Base-by-base conservation (phyloP, 2,888 invertebrate genomes). In the Eurytoma californica region DNA sequence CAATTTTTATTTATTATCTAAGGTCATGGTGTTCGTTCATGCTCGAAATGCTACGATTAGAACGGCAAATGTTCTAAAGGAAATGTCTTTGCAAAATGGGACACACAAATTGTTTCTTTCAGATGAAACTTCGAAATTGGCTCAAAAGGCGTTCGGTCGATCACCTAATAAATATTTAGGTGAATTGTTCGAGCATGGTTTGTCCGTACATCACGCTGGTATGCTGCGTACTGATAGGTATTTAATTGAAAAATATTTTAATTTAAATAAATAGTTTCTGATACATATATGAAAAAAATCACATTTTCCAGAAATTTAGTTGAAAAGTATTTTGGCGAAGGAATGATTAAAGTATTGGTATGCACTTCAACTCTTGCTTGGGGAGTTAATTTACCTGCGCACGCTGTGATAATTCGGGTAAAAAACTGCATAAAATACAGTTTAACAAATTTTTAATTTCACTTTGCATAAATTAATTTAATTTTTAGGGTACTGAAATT, bases 341-440 rank as follows among this genome's bases (percentile, higher is more conserved):
- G 98, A 0, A 93, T 95, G 82, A 94, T 98, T 80, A 96, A 95
- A 88, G 97, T 96, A 0, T 91, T 99, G 2, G 96, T 98, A 12
- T 99, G 99, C 89, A 99, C 99, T 0, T 97, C 99, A 0, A 99
- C 99, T 0, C 92, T 99, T 49, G 99, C 99, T 39, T 99, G 99
- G 99, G 99, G 99, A 84, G 99, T 99, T 5, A 99, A 99, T 91
- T 92, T 99, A 83, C 99, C 99, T 0, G 99, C 99, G 0, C 98
- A 99, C 90, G 98, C 97, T 49, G 99, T 99, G 82, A 94, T 99
- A 68, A 98, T 98, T 82, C 94, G 96, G 91, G 97, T 96, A 91
- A 90, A 91, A 68, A 18, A 65, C 18, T 49, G 20, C 24, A 53
- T 39, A 47, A 7, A 3, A n/a, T 12, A 63, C 5, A 47, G 3